Evolutionary conservation across 2,888 invertebrate species (phyloP), one percentile per base, ranked within the genome.

Genomic region (Tetrapedia diversipes): DNA sequence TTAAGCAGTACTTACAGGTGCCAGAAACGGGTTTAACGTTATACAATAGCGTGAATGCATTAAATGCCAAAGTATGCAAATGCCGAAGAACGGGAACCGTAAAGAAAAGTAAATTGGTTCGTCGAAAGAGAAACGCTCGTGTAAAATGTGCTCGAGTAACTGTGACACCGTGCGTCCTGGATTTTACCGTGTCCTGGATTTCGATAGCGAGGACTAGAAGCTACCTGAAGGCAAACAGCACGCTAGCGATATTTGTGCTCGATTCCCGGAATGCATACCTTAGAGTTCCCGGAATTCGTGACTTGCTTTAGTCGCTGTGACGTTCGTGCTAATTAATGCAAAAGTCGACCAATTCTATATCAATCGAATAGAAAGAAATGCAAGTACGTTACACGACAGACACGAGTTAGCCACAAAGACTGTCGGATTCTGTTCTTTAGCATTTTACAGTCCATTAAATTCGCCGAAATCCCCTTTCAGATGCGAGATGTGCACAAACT

Each of bases 161-260:
- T 43, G 43, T 29, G 43, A 19, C 57, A 43, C 43, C n/a, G 43
- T 29, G n/a, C n/a, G n/a, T n/a, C n/a, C n/a, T 59, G 43, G n/a
- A 10, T 41, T 39, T n/a, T n/a, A 10, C 24, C n/a, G 39, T 41
- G 57, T 24, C 24, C 57, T 57, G 41, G 39, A 57, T 27, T 27
- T 27, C 39, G 57, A 57, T 57, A 27, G 34, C 16, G 37, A 57
- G 16, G 24, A 10, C n/a, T 41, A 2, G 29, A 27, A 41, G 29
- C 41, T 19, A 27, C 11, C 14, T n/a, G 19, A n/a, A 11, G 19
- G 19, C 11, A 43, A 11, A 29, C 41, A 43, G 27, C 60, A 60
- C 45, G 32, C 34, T 60, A 60, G 16, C 41, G n/a, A 29, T 43
- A 19, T n/a, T 24, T 22, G 32, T 34, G 22, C 22, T 60, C 45